Conservation (phyloP, 1,140 invertebrate species). For the Melanaphis sacchari region DNA sequence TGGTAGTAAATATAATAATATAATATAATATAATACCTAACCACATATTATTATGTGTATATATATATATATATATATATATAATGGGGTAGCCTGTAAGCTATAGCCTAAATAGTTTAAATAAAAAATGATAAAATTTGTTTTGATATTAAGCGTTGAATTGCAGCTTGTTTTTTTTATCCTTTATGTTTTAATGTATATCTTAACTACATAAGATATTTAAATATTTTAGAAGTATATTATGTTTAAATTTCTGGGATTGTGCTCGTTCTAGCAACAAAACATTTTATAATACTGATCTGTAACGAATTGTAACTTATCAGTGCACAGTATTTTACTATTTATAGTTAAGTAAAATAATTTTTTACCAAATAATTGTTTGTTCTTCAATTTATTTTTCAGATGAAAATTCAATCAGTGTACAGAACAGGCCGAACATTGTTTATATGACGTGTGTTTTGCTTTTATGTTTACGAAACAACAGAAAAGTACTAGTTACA, state of each 20-base stretch:
- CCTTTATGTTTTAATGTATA: too few relatives aligned
- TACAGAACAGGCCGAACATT: not conserved
- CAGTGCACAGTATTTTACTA: not conserved
- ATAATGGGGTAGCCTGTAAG: not conserved
- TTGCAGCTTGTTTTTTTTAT: not conserved
- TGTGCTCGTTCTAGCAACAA: not conserved
- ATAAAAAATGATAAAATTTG: not conserved
- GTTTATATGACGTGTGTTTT: not conserved
- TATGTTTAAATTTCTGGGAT: not conserved
- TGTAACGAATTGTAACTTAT: not conserved
- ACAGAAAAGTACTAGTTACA: not conserved
- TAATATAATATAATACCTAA: too few relatives aligned
- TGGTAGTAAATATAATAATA: too few relatives aligned
- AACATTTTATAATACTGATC: not conserved
- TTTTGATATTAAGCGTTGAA: not conserved
- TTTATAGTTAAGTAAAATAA: constrained; percentile 9
- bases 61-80: too few relatives aligned
- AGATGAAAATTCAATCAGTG: not conserved
- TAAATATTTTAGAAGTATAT: not conserved
- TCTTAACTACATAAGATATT: too few relatives aligned
- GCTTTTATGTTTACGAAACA: constrained; percentile 23
- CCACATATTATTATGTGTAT: too few relatives aligned
- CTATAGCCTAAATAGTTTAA: not conserved
- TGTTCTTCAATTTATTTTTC: not conserved
- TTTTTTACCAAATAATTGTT: not conserved